Base-by-base conservation (phyloP, 2,888 invertebrate genomes). In the Patella depressa region DNA sequence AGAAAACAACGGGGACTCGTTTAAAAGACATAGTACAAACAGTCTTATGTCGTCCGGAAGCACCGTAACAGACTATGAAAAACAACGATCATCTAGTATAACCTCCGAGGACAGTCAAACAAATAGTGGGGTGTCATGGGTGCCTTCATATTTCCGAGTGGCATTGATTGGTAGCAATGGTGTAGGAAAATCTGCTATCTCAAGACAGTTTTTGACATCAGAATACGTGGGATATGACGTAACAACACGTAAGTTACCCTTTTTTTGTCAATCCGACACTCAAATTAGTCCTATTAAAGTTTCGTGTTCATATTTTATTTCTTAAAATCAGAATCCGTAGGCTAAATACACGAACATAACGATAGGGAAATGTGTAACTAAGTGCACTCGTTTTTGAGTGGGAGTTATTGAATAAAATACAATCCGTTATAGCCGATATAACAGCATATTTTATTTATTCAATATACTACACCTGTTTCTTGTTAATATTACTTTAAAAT, bases 1-100 rank as follows among this genome's bases (percentile, higher is more conserved):
- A 14, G 78, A 65, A 24, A 97, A 97, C 92, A 94, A 97, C 74
- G 98, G 98, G 0, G 98, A 98, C 92, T 97, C 97, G 17, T 93
- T 98, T 80, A 95, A 96, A 86, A 96, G 96, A 82, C 94, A 96
- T 71, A 93, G 96, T 81, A 96, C 96, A 88, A 96, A 96, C 0
- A 96, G 96, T 88, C 96, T 96, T 91, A 95, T 96, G 53, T 85
- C 86, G 24, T 95, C 84, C 19, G 86, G 86, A 19, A 95, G 94
- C 90, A 94, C 94, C 1, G 79, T 78, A 2, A 77, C 75, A 14
- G 78, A 76, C 7, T 24, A 24, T 19, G 12, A 24, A 54, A 79
- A 77, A 17, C 57, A 75, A n/a, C 74, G 80, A 17, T 75, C 82
- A 0, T 70, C 53, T 17, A 77, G 76, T 19, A 54, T 72, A 2